These are phyloP conservation scores for Himalopsyche phryganea DNA, from an alignment of 1,140 invertebrate species.

Conservation along the genomic window DNA sequence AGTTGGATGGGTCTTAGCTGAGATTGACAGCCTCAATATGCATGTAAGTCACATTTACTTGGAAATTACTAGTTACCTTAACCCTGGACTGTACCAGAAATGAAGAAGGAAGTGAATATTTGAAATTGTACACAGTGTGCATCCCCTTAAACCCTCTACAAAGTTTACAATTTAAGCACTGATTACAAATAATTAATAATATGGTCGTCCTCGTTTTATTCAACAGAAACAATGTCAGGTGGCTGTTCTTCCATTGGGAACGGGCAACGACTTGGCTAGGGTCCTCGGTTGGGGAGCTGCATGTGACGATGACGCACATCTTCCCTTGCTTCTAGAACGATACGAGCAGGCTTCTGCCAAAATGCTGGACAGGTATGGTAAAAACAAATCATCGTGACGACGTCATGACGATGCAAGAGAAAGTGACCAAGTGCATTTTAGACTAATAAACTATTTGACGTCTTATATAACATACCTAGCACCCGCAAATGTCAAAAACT, in stretches of 20 bases:
- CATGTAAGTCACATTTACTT: conserved; percentile 66
- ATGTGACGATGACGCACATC: conserved; percentile 91
- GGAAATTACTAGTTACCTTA: not conserved
- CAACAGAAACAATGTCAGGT: conserved; percentile 90
- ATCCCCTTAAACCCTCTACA: too few relatives aligned
- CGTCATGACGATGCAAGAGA: too few relatives aligned
- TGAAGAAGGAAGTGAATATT: too few relatives aligned
- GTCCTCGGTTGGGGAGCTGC: conserved; percentile 95
- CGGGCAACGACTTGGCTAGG: conserved; percentile 91
- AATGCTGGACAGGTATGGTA: conserved; percentile 80
- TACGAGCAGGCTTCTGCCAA: conserved; percentile 94
- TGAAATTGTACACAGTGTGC: too few relatives aligned
- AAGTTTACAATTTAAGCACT: too few relatives aligned
- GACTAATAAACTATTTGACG: not conserved
- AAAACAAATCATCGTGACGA: not conserved
- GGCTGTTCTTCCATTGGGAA: conserved; percentile 89
- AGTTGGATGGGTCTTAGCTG: conserved; percentile 90
- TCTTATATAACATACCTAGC: not conserved
- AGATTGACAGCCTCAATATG: conserved; percentile 89
- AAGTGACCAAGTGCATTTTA: too few relatives aligned
- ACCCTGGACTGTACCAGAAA: too few relatives aligned
- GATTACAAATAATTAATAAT: too few relatives aligned
- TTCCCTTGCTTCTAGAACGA: conserved; percentile 86
- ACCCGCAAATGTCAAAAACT: not conserved
- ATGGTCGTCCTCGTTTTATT: too few relatives aligned